Percentiles rank a stretch among this genome's conserved stretches.
phyloP scores from a whole-genome alignment of 2,888 invertebrate species.

The Oconnorella tubifera region DNA sequence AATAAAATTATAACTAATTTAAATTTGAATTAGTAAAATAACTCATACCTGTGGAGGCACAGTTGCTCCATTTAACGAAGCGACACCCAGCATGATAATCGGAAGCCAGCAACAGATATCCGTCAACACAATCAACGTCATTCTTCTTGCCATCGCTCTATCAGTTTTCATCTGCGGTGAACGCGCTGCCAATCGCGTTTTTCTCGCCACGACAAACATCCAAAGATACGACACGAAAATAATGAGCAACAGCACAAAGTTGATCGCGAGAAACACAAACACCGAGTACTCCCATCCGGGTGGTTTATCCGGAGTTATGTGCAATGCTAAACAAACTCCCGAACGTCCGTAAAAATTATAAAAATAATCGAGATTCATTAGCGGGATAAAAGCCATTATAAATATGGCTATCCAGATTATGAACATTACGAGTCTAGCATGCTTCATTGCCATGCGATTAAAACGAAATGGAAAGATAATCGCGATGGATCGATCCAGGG shows the following conservation, averaged over 20 bases:
- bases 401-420: slow-evolving; percentile 46
- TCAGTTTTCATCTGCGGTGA: slow-evolving; percentile 50
- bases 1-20: no score
- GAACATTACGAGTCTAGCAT: slow-evolving; percentile 45
- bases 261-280: slow-evolving; percentile 59
- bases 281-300: slow-evolving; percentile 61
- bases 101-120: slow-evolving; percentile 61
- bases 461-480: slow-evolving; percentile 53
- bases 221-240: slow-evolving; percentile 59
- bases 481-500: slow-evolving; percentile 55
- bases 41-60: slow-evolving; percentile 30
- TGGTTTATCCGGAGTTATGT: slow-evolving; percentile 59
- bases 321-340: slow-evolving; percentile 60
- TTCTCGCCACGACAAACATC: slow-evolving; percentile 59
- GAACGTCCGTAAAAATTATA: slow-evolving; percentile 60
- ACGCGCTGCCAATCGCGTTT: slow-evolving; percentile 57
- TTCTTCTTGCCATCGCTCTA: slow-evolving; percentile 58
- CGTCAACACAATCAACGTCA: slow-evolving; percentile 60
- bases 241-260: slow-evolving; percentile 57
- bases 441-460: slow-evolving; percentile 43
- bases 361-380: slow-evolving; percentile 53
- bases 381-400: slow-evolving; percentile 42
- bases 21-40: no score
- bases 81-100: slow-evolving; percentile 58
- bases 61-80: slow-evolving; percentile 56